Evolutionary conservation across 2,797 vertebrate species (phyloP), one percentile per base, ranked within the genome.

Genomic region (Tokudaia muenninki): DNA sequence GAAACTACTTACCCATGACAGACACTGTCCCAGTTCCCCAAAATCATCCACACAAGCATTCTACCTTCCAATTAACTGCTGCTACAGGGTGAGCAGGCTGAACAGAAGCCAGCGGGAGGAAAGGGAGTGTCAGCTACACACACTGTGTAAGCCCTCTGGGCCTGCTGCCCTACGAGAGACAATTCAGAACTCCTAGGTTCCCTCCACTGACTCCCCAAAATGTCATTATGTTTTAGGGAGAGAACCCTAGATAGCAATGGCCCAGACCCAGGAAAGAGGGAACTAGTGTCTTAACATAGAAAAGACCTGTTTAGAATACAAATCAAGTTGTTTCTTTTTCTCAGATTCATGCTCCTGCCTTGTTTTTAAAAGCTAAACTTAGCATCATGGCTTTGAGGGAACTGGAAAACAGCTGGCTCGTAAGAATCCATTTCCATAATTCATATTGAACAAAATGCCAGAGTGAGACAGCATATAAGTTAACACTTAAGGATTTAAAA

Each of bases 1-100:
- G 97, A 98, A 98, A 98, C 98, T 97, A 98, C 94, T 98, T 98
- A 98, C 97, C 97, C 96, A 93, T 98, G 98, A 98, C 98, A 98
- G 97, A 44, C 96, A 97, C 98, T 87, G 79, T 74, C 97, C 96
- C 95, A 97, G 97, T 97, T 87, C 92, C 95, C 96, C 95, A 89
- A 97, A 94, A 97, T 88, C 75, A 97, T 92, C 80, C 88, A 91
- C 37, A 94, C 34, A 31, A 97, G 96, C 97, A 92, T 95, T 92
- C 97, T 6, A 96, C 96, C 97, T 97, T 93, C 90, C 98, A 97
- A 97, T 98, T 97, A 98, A 94, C 97, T 88, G 94, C 92, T 95
- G 80, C 95, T 94, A 95, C 94, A 97, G 97, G 91, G 96, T 96
- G 77, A 91, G 96, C 92, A 96, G 94, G 92, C 21, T 93, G 96